Evolutionary conservation across 2,888 invertebrate genomes (phyloP).

Genomic region (Hoplodrina blanda): DNA sequence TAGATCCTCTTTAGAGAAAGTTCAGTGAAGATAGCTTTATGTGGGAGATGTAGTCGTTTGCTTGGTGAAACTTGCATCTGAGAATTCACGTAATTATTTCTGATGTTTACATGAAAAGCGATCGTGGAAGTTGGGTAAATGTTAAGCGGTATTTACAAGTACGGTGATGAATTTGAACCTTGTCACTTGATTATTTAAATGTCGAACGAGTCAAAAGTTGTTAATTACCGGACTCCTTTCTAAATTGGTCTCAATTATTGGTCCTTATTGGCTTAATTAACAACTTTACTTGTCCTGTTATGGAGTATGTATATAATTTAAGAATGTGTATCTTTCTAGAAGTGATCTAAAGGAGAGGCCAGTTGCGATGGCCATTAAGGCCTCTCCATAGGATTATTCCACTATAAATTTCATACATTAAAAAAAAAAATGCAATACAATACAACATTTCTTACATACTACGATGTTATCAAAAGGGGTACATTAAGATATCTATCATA

Average conservation of each 20-base stretch:
- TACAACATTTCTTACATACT: too few relatives aligned
- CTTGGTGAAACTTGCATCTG: constrained; percentile 1
- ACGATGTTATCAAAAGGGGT: too few relatives aligned
- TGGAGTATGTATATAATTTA: neutral
- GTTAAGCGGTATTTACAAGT: neutral
- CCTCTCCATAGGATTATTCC: too few relatives aligned
- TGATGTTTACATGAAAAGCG: constrained; percentile 1
- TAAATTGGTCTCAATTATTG: constrained; percentile 36
- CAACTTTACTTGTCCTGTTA: neutral
- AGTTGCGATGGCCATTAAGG: too few relatives aligned
- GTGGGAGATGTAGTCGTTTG: constrained; percentile 35
- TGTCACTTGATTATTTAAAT: constrained; percentile 39
- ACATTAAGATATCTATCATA: too few relatives aligned
- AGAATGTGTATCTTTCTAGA: neutral
- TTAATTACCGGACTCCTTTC: constrained; percentile 26
- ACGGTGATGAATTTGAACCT: constrained; percentile 19
- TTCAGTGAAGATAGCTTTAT: constrained; percentile 35
- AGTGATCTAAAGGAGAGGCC: neutral
- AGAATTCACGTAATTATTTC: constrained; percentile 34
- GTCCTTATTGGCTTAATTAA: constrained; percentile 27
- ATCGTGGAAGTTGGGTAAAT: constrained; percentile 1
- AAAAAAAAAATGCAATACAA: too few relatives aligned
- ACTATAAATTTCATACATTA: too few relatives aligned
- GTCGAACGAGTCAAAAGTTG: constrained; percentile 25
- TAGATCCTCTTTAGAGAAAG: constrained; percentile 52